Conservation (phyloP, 2,888 invertebrate genomes). For the Cheilosia soror region DNA sequence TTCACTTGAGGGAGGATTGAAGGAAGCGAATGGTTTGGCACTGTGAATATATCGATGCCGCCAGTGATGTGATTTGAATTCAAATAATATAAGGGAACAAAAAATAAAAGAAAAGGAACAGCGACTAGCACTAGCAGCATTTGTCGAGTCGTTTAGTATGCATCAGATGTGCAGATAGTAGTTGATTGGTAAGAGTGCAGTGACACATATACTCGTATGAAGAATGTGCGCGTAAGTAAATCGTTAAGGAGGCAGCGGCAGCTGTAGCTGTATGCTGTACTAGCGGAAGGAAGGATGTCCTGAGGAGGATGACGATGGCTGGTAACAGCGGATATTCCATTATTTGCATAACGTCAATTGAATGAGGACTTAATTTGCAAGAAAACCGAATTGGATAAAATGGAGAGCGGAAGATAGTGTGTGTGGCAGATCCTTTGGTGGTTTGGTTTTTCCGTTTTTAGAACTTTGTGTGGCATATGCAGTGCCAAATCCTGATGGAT, state of each 20-base stretch:
- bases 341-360: conserved; percentile 73
- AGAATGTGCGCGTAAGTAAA: conserved; percentile 27
- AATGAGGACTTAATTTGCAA: conserved; percentile 69
- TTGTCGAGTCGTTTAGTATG: conserved; percentile 52
- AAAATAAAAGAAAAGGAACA: not conserved
- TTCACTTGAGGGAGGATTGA: not conserved
- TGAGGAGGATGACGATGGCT: conserved; percentile 17
- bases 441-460: not conserved
- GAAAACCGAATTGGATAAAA: conserved; percentile 62
- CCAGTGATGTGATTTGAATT: conserved; percentile 58
- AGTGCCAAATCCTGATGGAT: conserved; percentile 48
- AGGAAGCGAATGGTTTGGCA: not conserved
- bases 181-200: conserved; percentile 54
- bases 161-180: conserved; percentile 44
- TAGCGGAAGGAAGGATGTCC: conserved; percentile 50
- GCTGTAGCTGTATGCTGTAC: not conserved
- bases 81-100: conserved; percentile 27
- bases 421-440: conserved; percentile 13
- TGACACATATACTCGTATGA: conserved; percentile 24
- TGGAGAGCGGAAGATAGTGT: conserved; percentile 15
- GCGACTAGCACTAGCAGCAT: conserved; percentile 10
- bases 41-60: conserved; percentile 22
- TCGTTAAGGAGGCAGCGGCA: conserved; percentile 19
- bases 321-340: conserved; percentile 62
- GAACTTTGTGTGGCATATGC: not conserved